These are phyloP conservation scores for Pogonomyrmex barbatus DNA, from an alignment of 1,140 invertebrate genomes.

Conservation along the genomic window DNA sequence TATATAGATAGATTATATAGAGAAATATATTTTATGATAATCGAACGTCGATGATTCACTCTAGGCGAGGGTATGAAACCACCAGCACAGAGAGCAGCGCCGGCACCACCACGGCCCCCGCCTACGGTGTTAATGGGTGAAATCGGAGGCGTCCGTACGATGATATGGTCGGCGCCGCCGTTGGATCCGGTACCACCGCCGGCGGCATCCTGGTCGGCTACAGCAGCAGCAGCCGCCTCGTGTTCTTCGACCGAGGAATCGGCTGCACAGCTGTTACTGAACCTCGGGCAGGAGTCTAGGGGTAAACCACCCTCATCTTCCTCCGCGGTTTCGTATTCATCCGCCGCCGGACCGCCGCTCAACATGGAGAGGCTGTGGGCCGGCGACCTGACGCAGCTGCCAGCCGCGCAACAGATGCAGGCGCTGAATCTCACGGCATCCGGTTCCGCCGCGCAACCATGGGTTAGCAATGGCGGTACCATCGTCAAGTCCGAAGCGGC, in stretches of 20 bases:
- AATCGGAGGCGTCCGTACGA: slow-evolving; percentile 95
- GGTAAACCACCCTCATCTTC: slow-evolving; percentile 82
- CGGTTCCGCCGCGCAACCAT: slow-evolving; percentile 82
- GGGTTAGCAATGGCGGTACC: slow-evolving; percentile 83
- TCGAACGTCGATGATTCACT: slow-evolving; percentile 48
- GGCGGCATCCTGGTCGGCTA: slow-evolving; percentile 83
- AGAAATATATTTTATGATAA: not conserved
- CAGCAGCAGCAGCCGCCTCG: slow-evolving; percentile 84
- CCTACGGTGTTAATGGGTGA: slow-evolving; percentile 96
- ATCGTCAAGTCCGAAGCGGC: slow-evolving; percentile 82
- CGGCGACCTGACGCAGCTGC: slow-evolving; percentile 93
- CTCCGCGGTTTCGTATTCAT: slow-evolving; percentile 83
- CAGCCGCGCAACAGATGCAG: slow-evolving; percentile 93
- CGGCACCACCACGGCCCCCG: slow-evolving; percentile 89
- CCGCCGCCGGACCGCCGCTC: slow-evolving; percentile 87
- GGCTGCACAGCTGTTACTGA: slow-evolving; percentile 93
- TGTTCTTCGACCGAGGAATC: slow-evolving; percentile 90
- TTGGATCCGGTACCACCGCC: slow-evolving; percentile 85
- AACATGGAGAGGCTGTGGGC: slow-evolving; percentile 97
- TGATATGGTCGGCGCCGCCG: slow-evolving; percentile 94
- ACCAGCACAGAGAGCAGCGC: slow-evolving; percentile 86
- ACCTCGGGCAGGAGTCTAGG: slow-evolving; percentile 90
- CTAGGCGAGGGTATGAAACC: slow-evolving; percentile 87
- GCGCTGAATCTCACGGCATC: slow-evolving; percentile 92
- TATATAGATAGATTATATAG: not conserved